Evolutionary conservation across 2,888 invertebrate species (phyloP).

Genomic region (Eremobia ochroleuca): DNA sequence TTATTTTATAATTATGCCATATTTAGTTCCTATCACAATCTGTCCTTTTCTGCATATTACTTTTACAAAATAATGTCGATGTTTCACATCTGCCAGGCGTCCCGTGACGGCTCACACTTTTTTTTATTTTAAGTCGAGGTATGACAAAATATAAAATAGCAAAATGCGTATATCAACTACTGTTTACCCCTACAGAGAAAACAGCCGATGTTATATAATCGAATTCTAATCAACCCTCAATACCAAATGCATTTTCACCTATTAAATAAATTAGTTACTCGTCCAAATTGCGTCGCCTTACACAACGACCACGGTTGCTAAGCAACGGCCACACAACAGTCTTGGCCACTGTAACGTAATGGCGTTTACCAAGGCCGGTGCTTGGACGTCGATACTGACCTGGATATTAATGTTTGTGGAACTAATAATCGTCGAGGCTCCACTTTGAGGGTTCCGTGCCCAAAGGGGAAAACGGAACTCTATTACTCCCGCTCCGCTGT

Average conservation of each 20-base stretch:
- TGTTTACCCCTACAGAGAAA: background rate
- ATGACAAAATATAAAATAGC: too few relatives aligned
- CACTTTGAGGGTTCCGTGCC: too few relatives aligned
- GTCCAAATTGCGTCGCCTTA: constrained; percentile 14
- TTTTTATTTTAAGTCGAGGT: too few relatives aligned
- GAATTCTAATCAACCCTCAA: constrained; percentile 21
- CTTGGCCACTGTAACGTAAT: constrained; percentile 50
- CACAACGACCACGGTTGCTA: constrained; percentile 40
- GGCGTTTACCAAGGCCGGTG: constrained; percentile 43
- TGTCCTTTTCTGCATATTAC: too few relatives aligned
- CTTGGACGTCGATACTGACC: constrained; percentile 53
- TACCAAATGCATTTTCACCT: constrained; percentile 34
- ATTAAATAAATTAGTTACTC: constrained; percentile 28
- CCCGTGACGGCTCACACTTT: too few relatives aligned
- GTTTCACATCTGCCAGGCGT: too few relatives aligned
- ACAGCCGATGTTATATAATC: constrained; percentile 2
- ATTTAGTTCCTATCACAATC: too few relatives aligned
- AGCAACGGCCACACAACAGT: constrained; percentile 49
- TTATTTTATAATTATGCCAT: too few relatives aligned
- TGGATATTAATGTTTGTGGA: constrained; percentile 60
- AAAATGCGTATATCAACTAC: too few relatives aligned
- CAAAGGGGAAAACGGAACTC: too few relatives aligned
- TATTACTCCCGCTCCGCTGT: too few relatives aligned
- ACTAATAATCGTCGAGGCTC: constrained; percentile 45
- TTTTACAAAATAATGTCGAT: too few relatives aligned